Conservation (phyloP, 2,113 vertebrate genomes). For the Galemys pyrenaicus region DNA sequence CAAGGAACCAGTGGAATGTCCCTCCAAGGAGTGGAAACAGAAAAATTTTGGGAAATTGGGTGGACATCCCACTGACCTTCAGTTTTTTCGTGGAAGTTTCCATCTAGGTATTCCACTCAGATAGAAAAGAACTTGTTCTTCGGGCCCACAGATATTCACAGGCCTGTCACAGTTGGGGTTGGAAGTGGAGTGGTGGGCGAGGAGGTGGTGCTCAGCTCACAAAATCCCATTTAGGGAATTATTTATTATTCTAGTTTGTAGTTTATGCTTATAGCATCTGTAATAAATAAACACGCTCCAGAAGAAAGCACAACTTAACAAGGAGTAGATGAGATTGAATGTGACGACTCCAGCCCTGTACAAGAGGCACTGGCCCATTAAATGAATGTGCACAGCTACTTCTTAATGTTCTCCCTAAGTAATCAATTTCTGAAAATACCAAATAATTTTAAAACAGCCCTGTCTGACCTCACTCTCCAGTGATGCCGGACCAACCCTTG, state of each 20-base stretch:
- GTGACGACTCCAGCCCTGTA: constrained; percentile 82
- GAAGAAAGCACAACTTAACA: constrained; percentile 84
- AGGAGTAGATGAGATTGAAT: constrained; percentile 87
- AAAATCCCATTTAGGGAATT: constrained; percentile 79
- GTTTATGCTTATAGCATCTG: constrained; percentile 83
- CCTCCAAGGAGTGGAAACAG: background rate
- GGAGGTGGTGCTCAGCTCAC: background rate
- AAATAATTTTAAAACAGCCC: constrained; percentile 86
- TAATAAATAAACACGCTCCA: constrained; percentile 86
- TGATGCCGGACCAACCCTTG: constrained; percentile 75
- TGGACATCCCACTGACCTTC: background rate
- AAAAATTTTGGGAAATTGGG: background rate
- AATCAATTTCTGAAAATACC: constrained; percentile 89
- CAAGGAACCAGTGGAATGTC: background rate
- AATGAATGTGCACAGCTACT: constrained; percentile 86
- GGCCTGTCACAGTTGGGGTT: background rate
- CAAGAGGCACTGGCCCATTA: constrained; percentile 86
- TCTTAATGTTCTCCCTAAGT: constrained; percentile 84
- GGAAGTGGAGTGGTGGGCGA: background rate
- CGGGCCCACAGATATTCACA: background rate
- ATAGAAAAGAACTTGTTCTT: background rate
- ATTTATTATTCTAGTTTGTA: constrained; percentile 84
- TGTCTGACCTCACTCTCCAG: constrained; percentile 77
- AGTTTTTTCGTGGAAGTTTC: background rate
- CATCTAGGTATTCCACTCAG: fast-evolving